Evolutionary conservation across 2,113 vertebrate genomes (phyloP).

Genomic region (Tragelaphus scriptus): DNA sequence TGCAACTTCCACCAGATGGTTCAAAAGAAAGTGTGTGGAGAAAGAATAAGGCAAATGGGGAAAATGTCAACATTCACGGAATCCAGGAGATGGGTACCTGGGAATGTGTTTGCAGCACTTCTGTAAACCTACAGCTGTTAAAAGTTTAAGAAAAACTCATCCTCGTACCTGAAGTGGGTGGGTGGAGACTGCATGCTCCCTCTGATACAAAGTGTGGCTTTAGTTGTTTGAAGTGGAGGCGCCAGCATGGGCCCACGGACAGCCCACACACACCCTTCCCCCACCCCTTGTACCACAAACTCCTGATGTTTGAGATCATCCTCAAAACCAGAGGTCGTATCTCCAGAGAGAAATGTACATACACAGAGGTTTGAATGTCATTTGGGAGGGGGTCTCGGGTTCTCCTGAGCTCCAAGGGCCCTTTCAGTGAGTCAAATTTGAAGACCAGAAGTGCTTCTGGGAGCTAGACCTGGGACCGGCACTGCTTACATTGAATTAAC

Average conservation of each 20-base stretch:
- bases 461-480: background rate
- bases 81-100: background rate
- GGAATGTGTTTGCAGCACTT: background rate
- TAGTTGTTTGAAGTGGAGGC: background rate
- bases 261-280: background rate
- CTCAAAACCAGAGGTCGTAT: background rate
- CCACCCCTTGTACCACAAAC: background rate
- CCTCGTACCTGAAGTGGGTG: background rate
- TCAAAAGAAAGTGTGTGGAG: background rate
- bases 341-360: background rate
- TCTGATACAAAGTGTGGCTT: background rate
- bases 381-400: background rate
- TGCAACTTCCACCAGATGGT: background rate
- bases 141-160: background rate
- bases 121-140: background rate
- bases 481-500: background rate
- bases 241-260: background rate
- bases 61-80: background rate
- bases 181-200: background rate
- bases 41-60: background rate
- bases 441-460: background rate
- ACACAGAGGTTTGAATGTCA: background rate
- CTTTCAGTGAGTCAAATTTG: background rate
- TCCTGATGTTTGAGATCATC: background rate
- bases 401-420: background rate